A percentile compares a stretch with the other conserved stretches of the same genome.
Conservation (phyloP, 2,113 vertebrate genomes). For the Sprattus sprattus region DNA sequence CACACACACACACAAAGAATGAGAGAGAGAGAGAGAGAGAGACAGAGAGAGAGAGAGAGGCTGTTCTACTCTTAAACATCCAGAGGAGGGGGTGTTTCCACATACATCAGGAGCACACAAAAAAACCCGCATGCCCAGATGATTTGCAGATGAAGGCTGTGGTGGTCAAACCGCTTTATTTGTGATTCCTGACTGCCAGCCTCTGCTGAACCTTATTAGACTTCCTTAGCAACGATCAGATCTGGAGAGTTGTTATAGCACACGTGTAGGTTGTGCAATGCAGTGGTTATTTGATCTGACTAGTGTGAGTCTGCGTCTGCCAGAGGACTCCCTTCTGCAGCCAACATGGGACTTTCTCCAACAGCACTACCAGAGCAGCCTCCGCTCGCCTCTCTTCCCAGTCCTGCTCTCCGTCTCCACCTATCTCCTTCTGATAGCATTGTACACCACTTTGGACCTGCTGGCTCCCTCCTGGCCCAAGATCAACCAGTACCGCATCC, state of each 20-base stretch:
- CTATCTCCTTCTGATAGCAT: constrained; percentile 67
- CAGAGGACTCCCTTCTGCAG: constrained; percentile 64
- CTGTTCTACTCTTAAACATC: neutral
- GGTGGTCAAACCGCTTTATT: neutral
- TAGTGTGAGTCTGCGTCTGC: constrained; percentile 59
- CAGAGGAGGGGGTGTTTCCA: neutral
- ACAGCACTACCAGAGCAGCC: constrained; percentile 66
- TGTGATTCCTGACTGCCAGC: neutral
- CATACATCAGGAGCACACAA: neutral
- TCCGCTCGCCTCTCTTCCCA: constrained; percentile 75
- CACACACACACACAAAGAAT: too few species aligned
- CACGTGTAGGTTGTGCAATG: constrained; percentile 23
- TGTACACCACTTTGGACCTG: constrained; percentile 73
- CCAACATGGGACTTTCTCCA: constrained; percentile 74
- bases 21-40: constrained; percentile 15
- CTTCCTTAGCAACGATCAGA: neutral
- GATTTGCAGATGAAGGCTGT: too few species aligned
- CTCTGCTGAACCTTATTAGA: neutral
- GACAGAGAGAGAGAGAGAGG: constrained; percentile 14
- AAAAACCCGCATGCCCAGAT: too few species aligned
- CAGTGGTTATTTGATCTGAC: constrained; percentile 53
- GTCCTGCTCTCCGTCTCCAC: constrained; percentile 71
- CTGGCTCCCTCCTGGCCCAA: constrained; percentile 70
- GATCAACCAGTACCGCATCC: constrained; percentile 71
- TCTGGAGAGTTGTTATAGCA: neutral